These are phyloP conservation scores for Turritopsis rubra DNA, from an alignment of 30 jellyfish, hydroid and myxozoan species.

Conservation along the genomic window DNA sequence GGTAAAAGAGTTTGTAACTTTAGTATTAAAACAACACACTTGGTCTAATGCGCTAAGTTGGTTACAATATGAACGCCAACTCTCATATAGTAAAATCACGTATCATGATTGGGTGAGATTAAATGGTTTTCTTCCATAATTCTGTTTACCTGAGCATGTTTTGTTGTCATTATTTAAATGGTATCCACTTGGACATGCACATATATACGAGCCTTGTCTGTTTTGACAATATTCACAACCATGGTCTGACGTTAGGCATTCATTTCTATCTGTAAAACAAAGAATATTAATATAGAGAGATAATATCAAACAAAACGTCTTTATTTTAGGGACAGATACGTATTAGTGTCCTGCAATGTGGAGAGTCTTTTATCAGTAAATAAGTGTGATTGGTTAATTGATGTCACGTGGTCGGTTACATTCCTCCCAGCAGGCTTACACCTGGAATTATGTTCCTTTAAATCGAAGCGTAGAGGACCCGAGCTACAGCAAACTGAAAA, in stretches of 20 bases:
- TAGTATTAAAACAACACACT: too few species aligned
- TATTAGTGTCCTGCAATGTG: not conserved
- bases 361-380: too few species aligned
- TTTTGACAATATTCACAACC: conserved; percentile 56
- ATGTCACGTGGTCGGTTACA: too few species aligned
- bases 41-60: too few species aligned
- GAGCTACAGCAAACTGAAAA: too few species aligned
- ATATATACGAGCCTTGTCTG: conserved; percentile 32
- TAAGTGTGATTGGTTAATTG: not conserved
- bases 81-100: not conserved
- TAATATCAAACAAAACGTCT: not conserved
- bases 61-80: not conserved
- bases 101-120: not conserved
- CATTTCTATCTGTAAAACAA: conserved; percentile 33
- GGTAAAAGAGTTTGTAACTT: too few species aligned
- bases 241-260: conserved; percentile 38
- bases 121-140: not conserved
- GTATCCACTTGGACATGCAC: conserved; percentile 48
- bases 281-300: not conserved
- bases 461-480: too few species aligned
- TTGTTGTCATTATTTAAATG: conserved; percentile 39
- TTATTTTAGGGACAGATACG: not conserved
- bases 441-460: too few species aligned
- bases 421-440: too few species aligned
- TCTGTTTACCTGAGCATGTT: conserved; percentile 66